phyloP scores from a whole-genome alignment of 2,113 vertebrate species.

The Chloropsis hardwickii region DNA sequence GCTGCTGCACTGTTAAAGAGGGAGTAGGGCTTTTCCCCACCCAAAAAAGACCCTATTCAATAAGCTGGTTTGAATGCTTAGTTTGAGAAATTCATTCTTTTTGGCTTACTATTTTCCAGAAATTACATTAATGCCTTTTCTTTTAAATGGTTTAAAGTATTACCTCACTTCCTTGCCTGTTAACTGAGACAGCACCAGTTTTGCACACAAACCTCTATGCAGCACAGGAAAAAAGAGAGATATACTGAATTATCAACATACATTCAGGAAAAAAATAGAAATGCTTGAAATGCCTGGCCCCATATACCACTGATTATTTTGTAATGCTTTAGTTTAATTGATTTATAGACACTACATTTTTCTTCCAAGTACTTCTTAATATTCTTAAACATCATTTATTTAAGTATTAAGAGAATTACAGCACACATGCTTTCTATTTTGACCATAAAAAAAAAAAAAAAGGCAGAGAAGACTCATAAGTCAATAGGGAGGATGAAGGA shows the following conservation, averaged over 20 bases:
- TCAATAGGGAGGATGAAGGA: constrained; percentile 21
- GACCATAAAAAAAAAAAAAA: constrained; percentile 4
- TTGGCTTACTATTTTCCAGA: not conserved
- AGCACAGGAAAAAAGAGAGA: not conserved
- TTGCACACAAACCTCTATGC: not conserved
- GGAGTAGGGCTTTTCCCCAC: not conserved
- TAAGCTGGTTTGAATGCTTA: not conserved
- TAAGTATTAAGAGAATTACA: constrained; percentile 40
- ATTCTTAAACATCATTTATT: constrained; percentile 38
- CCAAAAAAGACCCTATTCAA: not conserved
- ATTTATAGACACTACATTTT: constrained; percentile 43
- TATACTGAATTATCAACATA: not conserved
- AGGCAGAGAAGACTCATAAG: constrained; percentile 1
- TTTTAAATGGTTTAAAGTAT: not conserved
- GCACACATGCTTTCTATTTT: constrained; percentile 45
- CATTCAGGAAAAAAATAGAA: not conserved
- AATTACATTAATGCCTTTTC: not conserved
- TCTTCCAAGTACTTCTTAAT: constrained; percentile 47
- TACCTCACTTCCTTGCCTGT: not conserved
- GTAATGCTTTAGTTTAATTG: constrained; percentile 26
- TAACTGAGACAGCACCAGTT: not conserved
- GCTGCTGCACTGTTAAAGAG: constrained; percentile 41
- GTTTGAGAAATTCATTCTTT: not conserved
- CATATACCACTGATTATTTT: not conserved
- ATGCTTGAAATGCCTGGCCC: not conserved